A percentile compares a stretch with the other conserved stretches of the same genome.
These are phyloP conservation scores for Orgyia antiqua DNA, from an alignment of 2,888 invertebrate species.

Conservation along the genomic window DNA sequence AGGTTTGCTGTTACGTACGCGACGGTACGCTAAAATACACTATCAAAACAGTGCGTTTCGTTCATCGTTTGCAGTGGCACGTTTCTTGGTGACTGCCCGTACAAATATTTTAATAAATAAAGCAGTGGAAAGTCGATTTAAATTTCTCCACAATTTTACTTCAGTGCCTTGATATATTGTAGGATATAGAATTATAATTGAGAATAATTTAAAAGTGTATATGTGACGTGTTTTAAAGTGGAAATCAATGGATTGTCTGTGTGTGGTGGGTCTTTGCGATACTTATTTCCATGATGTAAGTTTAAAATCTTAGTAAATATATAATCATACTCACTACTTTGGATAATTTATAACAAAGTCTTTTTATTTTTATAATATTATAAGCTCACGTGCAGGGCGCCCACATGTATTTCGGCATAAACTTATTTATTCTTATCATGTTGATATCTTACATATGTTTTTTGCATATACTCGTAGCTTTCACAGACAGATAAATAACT, in stretches of 20 bases:
- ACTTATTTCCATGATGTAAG: slow-evolving; percentile 33
- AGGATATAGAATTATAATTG: slow-evolving; percentile 5
- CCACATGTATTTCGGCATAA: too few species aligned
- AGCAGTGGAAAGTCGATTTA: slow-evolving; percentile 21
- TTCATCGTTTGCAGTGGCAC: slow-evolving; percentile 45
- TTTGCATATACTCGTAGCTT: too few species aligned
- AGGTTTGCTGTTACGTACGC: slow-evolving; percentile 61
- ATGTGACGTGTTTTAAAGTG: slow-evolving; percentile 37
- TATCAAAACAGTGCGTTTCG: slow-evolving; percentile 71
- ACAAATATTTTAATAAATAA: slow-evolving; percentile 23
- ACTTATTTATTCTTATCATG: too few species aligned
- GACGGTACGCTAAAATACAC: slow-evolving; percentile 72
- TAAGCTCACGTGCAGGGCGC: too few species aligned
- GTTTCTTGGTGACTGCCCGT: slow-evolving; percentile 28
- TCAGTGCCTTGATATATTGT: slow-evolving; percentile 34
- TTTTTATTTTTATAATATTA: too few species aligned
- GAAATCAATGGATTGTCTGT: slow-evolving; percentile 43
- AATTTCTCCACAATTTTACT: slow-evolving; percentile 17
- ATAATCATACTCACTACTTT: too few species aligned
- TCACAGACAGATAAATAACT: too few species aligned
- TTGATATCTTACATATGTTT: too few species aligned
- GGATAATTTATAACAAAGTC: too few species aligned
- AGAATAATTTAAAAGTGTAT: slow-evolving; percentile 33
- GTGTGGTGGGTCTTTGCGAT: slow-evolving; percentile 43
- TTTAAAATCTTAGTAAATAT: too few species aligned